phyloP scores from a whole-genome alignment of 1,140 invertebrate genomes.

The Hydropsyche tenuis region DNA sequence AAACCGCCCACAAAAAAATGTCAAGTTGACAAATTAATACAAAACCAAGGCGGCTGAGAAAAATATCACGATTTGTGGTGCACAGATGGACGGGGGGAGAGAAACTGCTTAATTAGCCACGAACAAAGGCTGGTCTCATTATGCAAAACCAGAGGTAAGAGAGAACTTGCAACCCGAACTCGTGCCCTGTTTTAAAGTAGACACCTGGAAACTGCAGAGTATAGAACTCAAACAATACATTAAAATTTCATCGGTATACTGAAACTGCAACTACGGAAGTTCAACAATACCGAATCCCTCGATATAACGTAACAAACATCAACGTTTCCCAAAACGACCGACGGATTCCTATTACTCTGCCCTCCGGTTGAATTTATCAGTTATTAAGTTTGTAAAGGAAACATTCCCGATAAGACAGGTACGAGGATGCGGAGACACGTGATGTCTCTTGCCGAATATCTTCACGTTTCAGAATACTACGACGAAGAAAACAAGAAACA shows the following conservation, averaged over 20 bases:
- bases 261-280: background rate
- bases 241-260: background rate
- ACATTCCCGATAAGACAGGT: background rate
- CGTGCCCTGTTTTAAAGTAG: background rate
- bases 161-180: too few relatives aligned
- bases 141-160: too few relatives aligned
- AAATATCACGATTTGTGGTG: too few relatives aligned
- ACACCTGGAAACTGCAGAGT: background rate
- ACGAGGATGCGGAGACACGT: background rate
- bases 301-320: too few relatives aligned
- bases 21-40: too few relatives aligned
- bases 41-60: too few relatives aligned
- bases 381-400: slow-evolving; percentile 13
- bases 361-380: background rate
- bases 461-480: slow-evolving; percentile 20
- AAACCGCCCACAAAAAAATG: too few relatives aligned
- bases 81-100: too few relatives aligned
- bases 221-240: background rate
- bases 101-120: too few relatives aligned
- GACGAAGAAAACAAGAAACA: slow-evolving; percentile 27
- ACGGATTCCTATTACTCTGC: background rate
- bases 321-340: too few relatives aligned
- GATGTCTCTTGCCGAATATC: slow-evolving; percentile 17
- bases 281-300: background rate
- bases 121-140: too few relatives aligned